Conservation (phyloP, 2,797 vertebrate genomes). For the Anolis apletophallus region DNA sequence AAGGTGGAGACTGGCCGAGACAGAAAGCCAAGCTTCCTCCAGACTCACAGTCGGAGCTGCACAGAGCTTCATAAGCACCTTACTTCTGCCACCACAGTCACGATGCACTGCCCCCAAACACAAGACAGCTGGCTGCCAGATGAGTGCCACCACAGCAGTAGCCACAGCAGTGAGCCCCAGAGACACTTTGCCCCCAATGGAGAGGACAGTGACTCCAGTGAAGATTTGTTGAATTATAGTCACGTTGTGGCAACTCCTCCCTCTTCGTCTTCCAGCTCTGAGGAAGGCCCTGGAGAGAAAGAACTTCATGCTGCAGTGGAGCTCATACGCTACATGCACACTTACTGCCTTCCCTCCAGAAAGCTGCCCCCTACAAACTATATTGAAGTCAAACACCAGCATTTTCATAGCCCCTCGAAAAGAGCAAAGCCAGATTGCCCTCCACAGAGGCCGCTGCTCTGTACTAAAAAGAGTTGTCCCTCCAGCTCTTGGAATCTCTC, state of each 20-base stretch:
- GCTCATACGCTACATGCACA: slow-evolving; percentile 98
- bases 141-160: slow-evolving; percentile 13
- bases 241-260: slow-evolving; percentile 60
- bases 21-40: slow-evolving; percentile 78
- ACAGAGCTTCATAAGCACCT: slow-evolving; percentile 96
- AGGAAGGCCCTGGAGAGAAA: slow-evolving; percentile 70
- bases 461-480: slow-evolving; percentile 20
- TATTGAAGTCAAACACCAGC: slow-evolving; percentile 73
- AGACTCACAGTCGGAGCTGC: slow-evolving; percentile 86
- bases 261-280: not conserved
- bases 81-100: slow-evolving; percentile 82
- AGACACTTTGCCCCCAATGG: slow-evolving; percentile 60
- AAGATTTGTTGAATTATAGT: slow-evolving; percentile 76
- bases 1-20: slow-evolving; percentile 84
- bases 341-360: slow-evolving; percentile 92
- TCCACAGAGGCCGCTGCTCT: not conserved
- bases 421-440: slow-evolving; percentile 66
- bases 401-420: slow-evolving; percentile 73
- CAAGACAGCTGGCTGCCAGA: slow-evolving; percentile 67
- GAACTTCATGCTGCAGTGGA: slow-evolving; percentile 90
- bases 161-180: not conserved
- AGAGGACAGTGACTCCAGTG: slow-evolving; percentile 80
- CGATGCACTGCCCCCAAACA: slow-evolving; percentile 66
- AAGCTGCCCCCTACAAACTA: slow-evolving; percentile 85
- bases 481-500: slow-evolving; percentile 42